A percentile compares a stretch with the other conserved stretches of the same genome.
Conservation (phyloP, 2,113 vertebrate species). For the Symphodus melops region DNA sequence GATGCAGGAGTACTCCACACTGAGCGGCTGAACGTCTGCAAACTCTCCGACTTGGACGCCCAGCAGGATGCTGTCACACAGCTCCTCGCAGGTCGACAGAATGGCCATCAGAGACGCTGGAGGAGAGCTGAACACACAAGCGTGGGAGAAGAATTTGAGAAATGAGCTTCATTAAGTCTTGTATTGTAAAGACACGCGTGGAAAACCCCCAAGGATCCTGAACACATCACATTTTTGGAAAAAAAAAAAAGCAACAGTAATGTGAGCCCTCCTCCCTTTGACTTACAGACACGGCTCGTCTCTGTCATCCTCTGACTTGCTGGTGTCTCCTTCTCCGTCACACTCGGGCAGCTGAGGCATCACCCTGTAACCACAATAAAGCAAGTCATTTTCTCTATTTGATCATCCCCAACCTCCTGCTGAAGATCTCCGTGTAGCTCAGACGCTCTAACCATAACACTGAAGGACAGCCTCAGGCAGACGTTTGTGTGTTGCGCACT, state of each 20-base stretch:
- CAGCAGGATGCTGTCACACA: slow-evolving; percentile 89
- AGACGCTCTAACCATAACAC: not conserved
- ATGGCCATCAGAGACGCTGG: slow-evolving; percentile 91
- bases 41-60: slow-evolving; percentile 93
- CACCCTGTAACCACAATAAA: slow-evolving; percentile 80
- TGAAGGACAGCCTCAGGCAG: no score
- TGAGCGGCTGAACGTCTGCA: slow-evolving; percentile 89
- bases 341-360: slow-evolving; percentile 94
- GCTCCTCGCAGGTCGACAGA: slow-evolving; percentile 87
- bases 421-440: not conserved
- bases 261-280: not conserved
- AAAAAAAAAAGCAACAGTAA: no score
- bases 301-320: slow-evolving; percentile 88
- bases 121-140: slow-evolving; percentile 85
- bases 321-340: slow-evolving; percentile 89
- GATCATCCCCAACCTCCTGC: not conserved
- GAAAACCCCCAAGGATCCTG: no score
- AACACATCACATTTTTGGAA: no score
- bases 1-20: slow-evolving; percentile 92
- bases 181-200: no score
- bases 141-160: not conserved
- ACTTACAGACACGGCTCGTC: slow-evolving; percentile 93
- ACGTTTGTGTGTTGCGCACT: not conserved
- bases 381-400: not conserved
- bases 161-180: no score